Evolutionary conservation across 2,888 invertebrate genomes (phyloP).

Genomic region (Tetanocera ferruginea): DNA sequence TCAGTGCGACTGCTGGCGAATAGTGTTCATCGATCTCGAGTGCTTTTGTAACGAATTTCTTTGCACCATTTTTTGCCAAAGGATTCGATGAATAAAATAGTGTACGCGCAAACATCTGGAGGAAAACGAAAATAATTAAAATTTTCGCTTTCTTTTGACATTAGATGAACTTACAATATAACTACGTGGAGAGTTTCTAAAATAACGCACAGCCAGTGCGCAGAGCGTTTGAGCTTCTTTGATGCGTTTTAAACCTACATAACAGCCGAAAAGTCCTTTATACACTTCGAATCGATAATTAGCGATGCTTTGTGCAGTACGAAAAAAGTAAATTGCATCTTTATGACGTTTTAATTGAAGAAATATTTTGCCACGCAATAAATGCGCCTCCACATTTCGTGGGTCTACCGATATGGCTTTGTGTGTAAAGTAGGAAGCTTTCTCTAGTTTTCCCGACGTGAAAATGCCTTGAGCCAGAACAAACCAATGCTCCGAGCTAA

Average conservation of each 20-base stretch:
- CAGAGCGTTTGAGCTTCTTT: constrained; percentile 82
- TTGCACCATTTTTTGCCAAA: constrained; percentile 72
- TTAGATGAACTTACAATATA: constrained; percentile 74
- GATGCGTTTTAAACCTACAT: constrained; percentile 76
- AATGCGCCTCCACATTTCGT: constrained; percentile 79
- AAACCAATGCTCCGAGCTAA: constrained; percentile 80
- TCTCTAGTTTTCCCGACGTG: constrained; percentile 73
- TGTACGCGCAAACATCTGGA: constrained; percentile 81
- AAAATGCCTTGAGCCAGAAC: constrained; percentile 81
- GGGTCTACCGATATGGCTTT: constrained; percentile 78
- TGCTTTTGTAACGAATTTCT: constrained; percentile 80
- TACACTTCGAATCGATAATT: constrained; percentile 76
- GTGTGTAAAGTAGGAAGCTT: constrained; percentile 80
- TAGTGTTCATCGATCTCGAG: constrained; percentile 79
- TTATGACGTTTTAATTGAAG: constrained; percentile 60
- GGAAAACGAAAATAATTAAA: neutral
- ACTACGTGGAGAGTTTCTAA: constrained; percentile 80
- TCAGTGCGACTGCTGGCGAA: constrained; percentile 79
- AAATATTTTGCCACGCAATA: constrained; percentile 75
- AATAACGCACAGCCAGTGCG: constrained; percentile 78
- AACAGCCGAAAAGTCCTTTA: constrained; percentile 83
- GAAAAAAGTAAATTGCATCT: constrained; percentile 62
- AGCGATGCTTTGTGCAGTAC: constrained; percentile 60
- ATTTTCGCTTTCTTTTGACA: neutral
- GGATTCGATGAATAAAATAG: constrained; percentile 76